Conservation (phyloP, 2,113 vertebrate genomes). For the Gymnorhina tibicen region DNA sequence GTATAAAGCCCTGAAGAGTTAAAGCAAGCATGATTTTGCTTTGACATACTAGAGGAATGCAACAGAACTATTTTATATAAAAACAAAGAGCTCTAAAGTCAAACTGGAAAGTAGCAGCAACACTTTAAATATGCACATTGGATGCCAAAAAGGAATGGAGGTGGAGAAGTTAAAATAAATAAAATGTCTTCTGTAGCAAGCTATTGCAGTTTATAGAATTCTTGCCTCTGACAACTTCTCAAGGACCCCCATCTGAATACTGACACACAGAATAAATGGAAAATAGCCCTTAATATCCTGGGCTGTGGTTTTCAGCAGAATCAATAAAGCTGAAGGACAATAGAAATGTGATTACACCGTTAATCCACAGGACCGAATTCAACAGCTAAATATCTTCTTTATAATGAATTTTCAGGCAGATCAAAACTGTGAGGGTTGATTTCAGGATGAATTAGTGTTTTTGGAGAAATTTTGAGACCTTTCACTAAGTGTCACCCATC, state of each 20-base stretch:
- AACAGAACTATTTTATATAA: neutral
- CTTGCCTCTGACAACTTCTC: neutral
- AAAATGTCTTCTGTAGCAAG: neutral
- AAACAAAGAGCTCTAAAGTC: neutral
- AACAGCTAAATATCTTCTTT: neutral
- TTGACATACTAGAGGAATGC: neutral
- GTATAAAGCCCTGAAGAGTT: neutral
- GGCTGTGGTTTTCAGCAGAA: neutral
- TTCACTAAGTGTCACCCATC: neutral
- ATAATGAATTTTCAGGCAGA: neutral
- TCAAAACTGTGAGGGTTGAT: neutral
- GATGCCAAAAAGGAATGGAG: constrained; percentile 1
- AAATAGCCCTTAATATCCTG: neutral
- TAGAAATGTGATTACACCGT: neutral
- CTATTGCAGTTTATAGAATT: neutral
- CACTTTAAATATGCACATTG: neutral
- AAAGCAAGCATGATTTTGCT: neutral
- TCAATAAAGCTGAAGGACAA: neutral
- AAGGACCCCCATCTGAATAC: neutral
- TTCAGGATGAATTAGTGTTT: neutral
- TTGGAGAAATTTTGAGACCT: neutral
- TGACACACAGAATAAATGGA: neutral
- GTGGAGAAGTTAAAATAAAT: constrained; percentile 32
- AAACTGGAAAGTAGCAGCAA: constrained; percentile 8
- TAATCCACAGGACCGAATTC: neutral